A percentile compares a stretch with the other conserved stretches of the same genome.
These are phyloP conservation scores for Neosilurus mollespiculum DNA, from an alignment of 2,797 vertebrate genomes.

Conservation along the genomic window DNA sequence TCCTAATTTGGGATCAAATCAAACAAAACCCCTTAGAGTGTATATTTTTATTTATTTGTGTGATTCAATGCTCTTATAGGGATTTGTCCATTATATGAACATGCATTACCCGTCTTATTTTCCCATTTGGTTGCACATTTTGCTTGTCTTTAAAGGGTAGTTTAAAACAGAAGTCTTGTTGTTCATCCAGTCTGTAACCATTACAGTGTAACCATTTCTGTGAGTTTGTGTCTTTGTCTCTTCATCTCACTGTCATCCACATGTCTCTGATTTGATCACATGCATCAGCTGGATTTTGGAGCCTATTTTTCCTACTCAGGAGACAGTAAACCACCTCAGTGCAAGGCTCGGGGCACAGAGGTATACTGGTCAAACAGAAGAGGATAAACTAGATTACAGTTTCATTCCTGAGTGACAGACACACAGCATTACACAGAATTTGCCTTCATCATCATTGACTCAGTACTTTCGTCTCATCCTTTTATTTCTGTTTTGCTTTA, in stretches of 20 bases:
- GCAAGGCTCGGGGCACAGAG: constrained; percentile 74
- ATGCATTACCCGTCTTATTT: background rate
- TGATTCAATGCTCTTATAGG: background rate
- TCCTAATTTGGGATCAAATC: background rate
- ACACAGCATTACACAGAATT: constrained; percentile 45
- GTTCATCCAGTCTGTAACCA: constrained; percentile 44
- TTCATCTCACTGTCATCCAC: constrained; percentile 66
- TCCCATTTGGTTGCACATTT: constrained; percentile 7
- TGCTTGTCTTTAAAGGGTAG: constrained; percentile 1
- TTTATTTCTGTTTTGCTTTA: constrained; percentile 67
- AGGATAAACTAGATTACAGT: constrained; percentile 33
- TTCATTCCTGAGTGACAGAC: constrained; percentile 25
- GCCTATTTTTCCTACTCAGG: constrained; percentile 73
- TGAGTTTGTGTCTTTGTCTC: constrained; percentile 64
- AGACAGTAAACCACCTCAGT: constrained; percentile 79
- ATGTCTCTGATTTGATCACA: constrained; percentile 67
- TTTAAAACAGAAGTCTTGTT: constrained; percentile 1
- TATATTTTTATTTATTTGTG: background rate
- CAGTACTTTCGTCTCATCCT: constrained; percentile 55
- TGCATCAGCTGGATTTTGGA: constrained; percentile 70
- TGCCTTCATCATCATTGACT: constrained; percentile 51
- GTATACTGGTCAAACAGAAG: constrained; percentile 57
- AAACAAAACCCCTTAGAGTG: background rate
- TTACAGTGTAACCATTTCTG: constrained; percentile 17
- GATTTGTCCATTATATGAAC: background rate